Evolutionary conservation across 2,888 invertebrate genomes (phyloP).

Genomic region (Sturmia bella): DNA sequence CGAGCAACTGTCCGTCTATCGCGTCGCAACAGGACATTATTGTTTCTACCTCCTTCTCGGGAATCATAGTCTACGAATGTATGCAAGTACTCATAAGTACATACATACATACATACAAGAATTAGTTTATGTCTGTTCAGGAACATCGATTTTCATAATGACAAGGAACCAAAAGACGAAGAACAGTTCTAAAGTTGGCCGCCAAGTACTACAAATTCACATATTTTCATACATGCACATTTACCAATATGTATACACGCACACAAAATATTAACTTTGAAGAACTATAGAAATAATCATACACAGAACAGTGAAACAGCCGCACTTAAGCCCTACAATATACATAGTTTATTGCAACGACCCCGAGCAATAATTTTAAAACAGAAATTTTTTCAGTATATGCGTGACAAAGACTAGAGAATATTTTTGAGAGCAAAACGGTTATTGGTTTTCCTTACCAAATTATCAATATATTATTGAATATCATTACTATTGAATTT

Average conservation of each 20-base stretch:
- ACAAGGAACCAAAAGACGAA: conserved; percentile 51
- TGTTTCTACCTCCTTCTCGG: conserved; percentile 64
- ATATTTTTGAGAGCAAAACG: too few species aligned
- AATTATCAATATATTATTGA: too few species aligned
- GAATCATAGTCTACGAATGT: conserved; percentile 32
- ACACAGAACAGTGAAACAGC: too few species aligned
- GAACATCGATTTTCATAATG: conserved; percentile 49
- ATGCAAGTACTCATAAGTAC: neutral
- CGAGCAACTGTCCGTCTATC: conserved; percentile 66
- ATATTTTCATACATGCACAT: neutral
- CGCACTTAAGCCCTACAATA: too few species aligned
- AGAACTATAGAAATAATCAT: conserved; percentile 10
- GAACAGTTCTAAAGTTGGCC: conserved; percentile 30
- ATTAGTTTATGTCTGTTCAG: neutral
- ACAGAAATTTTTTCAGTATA: too few species aligned
- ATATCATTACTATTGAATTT: too few species aligned
- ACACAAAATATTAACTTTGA: conserved; percentile 16
- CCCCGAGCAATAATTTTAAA: too few species aligned
- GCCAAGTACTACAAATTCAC: conserved; percentile 18
- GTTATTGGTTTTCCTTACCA: too few species aligned
- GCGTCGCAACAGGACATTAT: conserved; percentile 72
- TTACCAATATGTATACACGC: neutral
- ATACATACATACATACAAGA: too few species aligned
- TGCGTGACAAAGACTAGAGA: too few species aligned
- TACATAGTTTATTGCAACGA: too few species aligned